These are phyloP conservation scores for Xestoiulus laeticollis DNA, from an alignment of 2,888 invertebrate species.

Conservation along the genomic window DNA sequence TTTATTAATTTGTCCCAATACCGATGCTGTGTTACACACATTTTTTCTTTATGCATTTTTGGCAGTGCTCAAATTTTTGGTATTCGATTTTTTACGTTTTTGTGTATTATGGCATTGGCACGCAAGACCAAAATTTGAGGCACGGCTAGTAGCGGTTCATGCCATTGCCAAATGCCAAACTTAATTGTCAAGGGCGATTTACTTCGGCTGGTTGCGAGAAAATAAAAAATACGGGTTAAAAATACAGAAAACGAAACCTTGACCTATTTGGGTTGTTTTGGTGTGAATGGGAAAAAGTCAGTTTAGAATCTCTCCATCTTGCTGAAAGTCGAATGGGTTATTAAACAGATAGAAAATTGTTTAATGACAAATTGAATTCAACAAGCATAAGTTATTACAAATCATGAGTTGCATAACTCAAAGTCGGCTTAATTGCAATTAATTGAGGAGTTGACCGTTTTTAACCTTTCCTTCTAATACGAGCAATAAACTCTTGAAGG, in stretches of 20 bases:
- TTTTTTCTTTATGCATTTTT: background rate
- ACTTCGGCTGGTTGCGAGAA: background rate
- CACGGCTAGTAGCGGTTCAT: background rate
- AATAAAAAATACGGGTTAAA: background rate
- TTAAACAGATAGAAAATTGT: no score
- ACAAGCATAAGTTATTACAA: no score
- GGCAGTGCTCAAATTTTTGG: background rate
- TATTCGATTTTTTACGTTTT: background rate
- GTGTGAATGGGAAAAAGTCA: no score
- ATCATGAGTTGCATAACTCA: no score
- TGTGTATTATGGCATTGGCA: background rate
- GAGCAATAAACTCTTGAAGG: no score
- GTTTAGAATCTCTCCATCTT: no score
- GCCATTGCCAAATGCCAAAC: conserved; percentile 24
- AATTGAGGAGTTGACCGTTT: no score
- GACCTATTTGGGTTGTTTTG: background rate
- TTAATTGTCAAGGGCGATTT: conserved; percentile 12
- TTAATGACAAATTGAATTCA: no score
- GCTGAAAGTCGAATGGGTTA: no score
- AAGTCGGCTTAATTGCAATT: no score
- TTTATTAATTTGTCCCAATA: background rate
- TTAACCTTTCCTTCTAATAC: no score
- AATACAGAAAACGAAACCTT: background rate
- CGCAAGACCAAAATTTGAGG: background rate
- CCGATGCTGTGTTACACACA: background rate